Base-by-base conservation (phyloP, 1,140 invertebrate genomes). In the Lepeophtheirus salmonis region DNA sequence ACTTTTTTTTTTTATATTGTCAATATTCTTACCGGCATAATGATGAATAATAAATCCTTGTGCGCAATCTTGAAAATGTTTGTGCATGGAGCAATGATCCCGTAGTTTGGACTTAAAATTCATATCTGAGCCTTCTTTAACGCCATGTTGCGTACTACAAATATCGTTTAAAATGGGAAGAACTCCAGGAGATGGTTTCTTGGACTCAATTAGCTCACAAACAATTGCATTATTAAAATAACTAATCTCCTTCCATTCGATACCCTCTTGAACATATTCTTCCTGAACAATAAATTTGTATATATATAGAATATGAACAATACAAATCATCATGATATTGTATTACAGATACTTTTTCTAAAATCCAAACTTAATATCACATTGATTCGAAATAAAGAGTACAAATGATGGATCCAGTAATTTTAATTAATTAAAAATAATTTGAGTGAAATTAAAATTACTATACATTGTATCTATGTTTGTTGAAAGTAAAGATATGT, bases 201-300 rank as follows among this genome's bases (percentile, higher is more conserved):
- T 78, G 2, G 70, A 72, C 69, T 74, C 78, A 54, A 85, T 81
- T 54, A 85, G 69, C 66, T 85, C 82, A 63, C 80, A 80, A 48
- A 81, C n/a, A 76, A 83, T 71, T 64, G 82, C 79, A 66, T 85
- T 85, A 71, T 84, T 83, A 71, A 83, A 83, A 68, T 80, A 85
- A 21, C 83, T 79, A 62, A 85, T 82, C n/a, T 79, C 75, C 3
- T 75, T 79, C 82, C 82, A 84, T 66, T 77, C 74, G 55, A 84
- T 83, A 48, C 80, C 80, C 70, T 84, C 82, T 56, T 76, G 70
- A 1, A 82, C 74, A 67, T 84, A 84, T 66, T 83, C 82, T 68
- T 84, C 82, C 79, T 80, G 67, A 3, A 72, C n/a, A n/a, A n/a
- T n/a, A n/a, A n/a, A n/a, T n/a, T n/a, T n/a, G n/a, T n/a, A n/a